Base-by-base conservation (phyloP, 2,888 invertebrate species). In the Mimumesa dahlbomi region DNA sequence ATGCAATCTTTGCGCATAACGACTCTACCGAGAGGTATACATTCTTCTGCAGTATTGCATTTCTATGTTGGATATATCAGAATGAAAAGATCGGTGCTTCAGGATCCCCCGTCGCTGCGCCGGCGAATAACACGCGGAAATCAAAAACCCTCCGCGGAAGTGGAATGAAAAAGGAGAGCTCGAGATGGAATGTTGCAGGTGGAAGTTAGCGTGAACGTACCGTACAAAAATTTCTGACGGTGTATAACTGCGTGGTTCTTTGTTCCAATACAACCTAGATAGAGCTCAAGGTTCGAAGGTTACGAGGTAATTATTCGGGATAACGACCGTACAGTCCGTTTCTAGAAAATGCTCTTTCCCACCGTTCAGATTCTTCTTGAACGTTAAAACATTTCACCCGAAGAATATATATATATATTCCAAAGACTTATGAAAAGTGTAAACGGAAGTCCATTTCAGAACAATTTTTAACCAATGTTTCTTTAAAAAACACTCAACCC, bases 271-370 rank as follows among this genome's bases (percentile, higher is more conserved):
- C 45, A 70, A 7, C n/a, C n/a, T 25, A 25, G 75, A 70, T 56
- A 69, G 70, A 73, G 62, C 59, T 49, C 56, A 73, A 73, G 76
- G 83, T 82, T 82, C 77, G 81, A 81, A 80, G 76, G 77, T 80
- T 82, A 73, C 70, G 73, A 70, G 73, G 76, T 83, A 82, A 82
- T 82, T 83, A 83, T 82, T 82, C 73, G 73, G 77, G 75, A 82
- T 82, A 82, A 82, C 73, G 77, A 82, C 79, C 67, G 73, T 53
- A 67, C 69, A 75, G 42, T 53, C 36, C 34, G 42, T 68, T 64
- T 68, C 64, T 53, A 18, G 64, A 58, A 64, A 64, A 68, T 48
- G 21, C 48, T 38, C 34, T 42, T 57, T 63, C 57, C 38, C 56
- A 50, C 43, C 67, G 29, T n/a, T 11, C 16, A 25, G 18, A 38